phyloP scores from a whole-genome alignment of 2,888 invertebrate genomes.

The Parnassius apollo region DNA sequence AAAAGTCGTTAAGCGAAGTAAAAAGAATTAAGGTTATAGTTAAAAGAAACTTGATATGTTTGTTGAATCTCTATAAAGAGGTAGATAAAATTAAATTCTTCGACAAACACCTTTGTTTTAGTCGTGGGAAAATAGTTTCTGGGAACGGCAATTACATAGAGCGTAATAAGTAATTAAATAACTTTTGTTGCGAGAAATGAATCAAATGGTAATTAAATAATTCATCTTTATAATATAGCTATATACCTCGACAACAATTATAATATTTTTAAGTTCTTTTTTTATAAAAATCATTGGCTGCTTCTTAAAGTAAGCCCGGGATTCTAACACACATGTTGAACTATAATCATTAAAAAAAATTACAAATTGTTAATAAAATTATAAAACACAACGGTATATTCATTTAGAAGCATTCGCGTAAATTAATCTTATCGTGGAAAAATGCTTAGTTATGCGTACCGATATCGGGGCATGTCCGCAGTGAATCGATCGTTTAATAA shows the following conservation, averaged over 20 bases:
- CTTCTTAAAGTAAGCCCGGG: too few species aligned
- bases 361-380: constrained; percentile 5
- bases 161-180: constrained; percentile 1
- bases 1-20: too few species aligned
- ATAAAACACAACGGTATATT: neutral
- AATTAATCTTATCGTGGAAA: constrained; percentile 24
- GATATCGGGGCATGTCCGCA: constrained; percentile 33
- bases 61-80: constrained; percentile 8
- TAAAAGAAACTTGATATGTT: neutral
- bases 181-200: constrained; percentile 8
- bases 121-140: constrained; percentile 23
- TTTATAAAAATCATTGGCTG: too few species aligned
- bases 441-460: constrained; percentile 22
- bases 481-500: constrained; percentile 55
- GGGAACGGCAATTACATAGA: constrained; percentile 10
- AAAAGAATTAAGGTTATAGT: too few species aligned
- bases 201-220: neutral
- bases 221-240: too few species aligned
- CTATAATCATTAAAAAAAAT: too few species aligned
- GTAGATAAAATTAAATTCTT: constrained; percentile 9
- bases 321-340: too few species aligned
- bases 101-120: constrained; percentile 20
- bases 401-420: constrained; percentile 2
- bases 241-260: too few species aligned
- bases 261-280: too few species aligned